Percentiles rank a stretch among this genome's conserved stretches.
phyloP scores from a whole-genome alignment of 1,140 invertebrate genomes.

The Whitmania pigra region DNA sequence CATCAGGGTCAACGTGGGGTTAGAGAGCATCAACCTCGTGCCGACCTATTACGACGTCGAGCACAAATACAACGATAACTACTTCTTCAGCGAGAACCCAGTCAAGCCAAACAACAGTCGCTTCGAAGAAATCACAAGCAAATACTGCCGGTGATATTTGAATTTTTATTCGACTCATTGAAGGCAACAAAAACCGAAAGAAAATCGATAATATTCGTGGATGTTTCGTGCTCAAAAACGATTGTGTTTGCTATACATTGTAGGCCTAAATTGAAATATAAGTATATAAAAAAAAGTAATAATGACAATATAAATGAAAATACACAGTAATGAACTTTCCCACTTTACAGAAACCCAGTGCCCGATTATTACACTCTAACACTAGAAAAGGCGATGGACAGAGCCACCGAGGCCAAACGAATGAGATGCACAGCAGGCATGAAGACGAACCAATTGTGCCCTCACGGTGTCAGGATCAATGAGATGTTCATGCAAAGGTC shows the following conservation, averaged over 20 bases:
- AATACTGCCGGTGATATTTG: too few relatives aligned
- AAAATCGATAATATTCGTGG: too few relatives aligned
- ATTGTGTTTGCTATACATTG: too few relatives aligned
- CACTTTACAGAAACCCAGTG: constrained; percentile 29
- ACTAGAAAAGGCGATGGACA: constrained; percentile 30
- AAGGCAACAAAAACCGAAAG: too few relatives aligned
- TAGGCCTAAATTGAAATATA: neutral
- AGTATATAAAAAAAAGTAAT: neutral
- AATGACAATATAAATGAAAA: neutral
- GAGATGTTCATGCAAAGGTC: constrained; percentile 5
- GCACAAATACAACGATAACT: constrained; percentile 28
- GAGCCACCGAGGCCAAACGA: constrained; percentile 29
- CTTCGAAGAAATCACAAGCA: too few relatives aligned
- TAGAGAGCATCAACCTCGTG: constrained; percentile 31
- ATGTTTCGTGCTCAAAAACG: neutral
- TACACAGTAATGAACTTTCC: neutral
- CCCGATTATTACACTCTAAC: constrained; percentile 35
- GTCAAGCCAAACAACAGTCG: constrained; percentile 21
- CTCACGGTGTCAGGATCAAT: neutral
- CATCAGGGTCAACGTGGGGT: constrained; percentile 29
- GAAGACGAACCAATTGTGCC: neutral
- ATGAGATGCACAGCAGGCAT: constrained; percentile 27
- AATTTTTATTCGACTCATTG: too few relatives aligned
- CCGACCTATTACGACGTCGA: constrained; percentile 34
- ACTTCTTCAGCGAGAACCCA: constrained; percentile 27